Evolutionary conservation across 2,797 vertebrate genomes (phyloP), one percentile per base, ranked within the genome.

Genomic region (Aselliscus stoliczkanus): DNA sequence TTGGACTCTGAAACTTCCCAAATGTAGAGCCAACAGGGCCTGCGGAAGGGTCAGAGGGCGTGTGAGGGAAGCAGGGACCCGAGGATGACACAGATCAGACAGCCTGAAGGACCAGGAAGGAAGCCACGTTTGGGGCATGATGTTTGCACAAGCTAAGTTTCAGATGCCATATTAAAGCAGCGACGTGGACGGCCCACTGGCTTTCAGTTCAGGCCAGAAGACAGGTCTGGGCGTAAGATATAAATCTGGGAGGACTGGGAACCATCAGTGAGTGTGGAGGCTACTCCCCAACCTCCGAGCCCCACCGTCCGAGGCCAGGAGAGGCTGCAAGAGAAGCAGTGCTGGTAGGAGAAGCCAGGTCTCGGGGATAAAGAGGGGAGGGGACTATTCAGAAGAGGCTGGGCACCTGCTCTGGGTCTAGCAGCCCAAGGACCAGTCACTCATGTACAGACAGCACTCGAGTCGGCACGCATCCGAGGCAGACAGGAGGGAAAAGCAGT

Each of bases 361-460:
- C 17, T 34, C 0, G 2, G n/a, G 58, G 54, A 42, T 2, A 29
- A 9, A 34, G 11, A 18, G 9, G 72, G 11, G 17, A 65, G 0
- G 0, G 58, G 31, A 11, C 15, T 4, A 2, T 10, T 8, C 18
- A 44, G 23, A 23, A 39, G 5, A 29, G 50, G 65, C 10, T 15
- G 29, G 47, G n/a, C n/a, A 42, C 6, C 20, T 2, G 23, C 4
- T 42, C 39, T 6, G n/a, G 42, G 37, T 52, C 65, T 54, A 13
- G 64, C 20, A 4, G 39, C 88, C 34, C 17, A 29, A 47, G 81
- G 5, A 25, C 5, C 13, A 31, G 47, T 10, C 60, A n/a, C 21
- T n/a, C 0, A n/a, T 2, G 15, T 31, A 29, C 7, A 3, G 13
- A 64, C 39, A n/a, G 76, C 76, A 39, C 0, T 2, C 2, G 7